Percentiles rank a stretch among this genome's conserved stretches.
These are phyloP conservation scores for Callipepla californica DNA, from an alignment of 2,113 vertebrate species.

Conservation along the genomic window DNA sequence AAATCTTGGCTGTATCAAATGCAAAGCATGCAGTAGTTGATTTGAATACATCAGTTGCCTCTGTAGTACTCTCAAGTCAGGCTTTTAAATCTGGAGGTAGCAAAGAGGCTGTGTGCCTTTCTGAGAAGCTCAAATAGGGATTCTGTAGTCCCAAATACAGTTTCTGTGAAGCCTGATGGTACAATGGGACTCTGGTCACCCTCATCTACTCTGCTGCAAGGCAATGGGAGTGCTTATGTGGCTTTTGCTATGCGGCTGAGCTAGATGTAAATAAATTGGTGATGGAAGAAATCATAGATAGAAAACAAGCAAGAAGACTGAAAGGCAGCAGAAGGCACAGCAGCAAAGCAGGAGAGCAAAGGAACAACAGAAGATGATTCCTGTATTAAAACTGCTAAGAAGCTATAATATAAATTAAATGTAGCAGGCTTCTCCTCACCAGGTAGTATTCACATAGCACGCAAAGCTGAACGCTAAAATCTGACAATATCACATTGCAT, in stretches of 20 bases:
- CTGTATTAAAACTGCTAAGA: background rate
- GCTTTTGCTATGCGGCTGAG: background rate
- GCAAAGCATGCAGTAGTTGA: background rate
- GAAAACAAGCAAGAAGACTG: background rate
- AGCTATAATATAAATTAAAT: background rate
- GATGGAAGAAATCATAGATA: background rate
- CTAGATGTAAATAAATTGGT: background rate
- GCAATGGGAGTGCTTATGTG: no score
- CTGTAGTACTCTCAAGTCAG: background rate
- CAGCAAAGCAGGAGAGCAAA: background rate
- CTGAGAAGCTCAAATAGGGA: background rate
- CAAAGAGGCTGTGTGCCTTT: background rate
- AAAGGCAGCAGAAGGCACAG: background rate
- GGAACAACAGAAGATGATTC: background rate
- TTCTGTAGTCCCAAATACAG: background rate
- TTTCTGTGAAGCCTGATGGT: background rate
- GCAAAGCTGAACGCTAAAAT: background rate
- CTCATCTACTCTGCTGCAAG: background rate
- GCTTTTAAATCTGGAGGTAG: background rate
- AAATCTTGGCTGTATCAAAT: background rate
- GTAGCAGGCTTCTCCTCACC: background rate
- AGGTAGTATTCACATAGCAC: background rate
- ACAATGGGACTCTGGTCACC: fast-evolving
- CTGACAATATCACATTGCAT: background rate
- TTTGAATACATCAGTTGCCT: background rate